Evolutionary conservation across 2,113 vertebrate species (phyloP).

Genomic region (Argyrosomus japonicus): DNA sequence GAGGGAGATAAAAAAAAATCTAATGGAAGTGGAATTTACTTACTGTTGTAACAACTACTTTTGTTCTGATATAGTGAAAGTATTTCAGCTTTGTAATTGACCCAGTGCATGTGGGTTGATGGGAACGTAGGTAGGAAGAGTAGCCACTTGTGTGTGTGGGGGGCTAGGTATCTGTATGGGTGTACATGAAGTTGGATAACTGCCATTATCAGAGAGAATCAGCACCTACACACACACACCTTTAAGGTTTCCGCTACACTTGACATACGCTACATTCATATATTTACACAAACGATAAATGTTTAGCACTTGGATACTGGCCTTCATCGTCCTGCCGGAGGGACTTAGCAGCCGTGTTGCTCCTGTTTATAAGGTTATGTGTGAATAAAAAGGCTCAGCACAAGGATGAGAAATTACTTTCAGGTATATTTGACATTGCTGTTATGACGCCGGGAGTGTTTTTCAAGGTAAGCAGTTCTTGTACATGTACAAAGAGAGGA

Average conservation of each 20-base stretch:
- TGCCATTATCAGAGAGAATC: conserved; percentile 35
- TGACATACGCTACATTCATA: conserved; percentile 2
- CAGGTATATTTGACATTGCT: conserved; percentile 30
- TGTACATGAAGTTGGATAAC: conserved; percentile 21
- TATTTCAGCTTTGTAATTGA: conserved; percentile 10
- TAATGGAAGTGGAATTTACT: background rate
- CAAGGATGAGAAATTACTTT: conserved; percentile 24
- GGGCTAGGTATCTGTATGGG: background rate
- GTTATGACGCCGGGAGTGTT: background rate
- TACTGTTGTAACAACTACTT: background rate
- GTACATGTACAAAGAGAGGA: background rate
- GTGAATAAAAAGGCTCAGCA: background rate
- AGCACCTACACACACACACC: conserved; percentile 38
- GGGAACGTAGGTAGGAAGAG: background rate
- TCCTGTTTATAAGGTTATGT: background rate
- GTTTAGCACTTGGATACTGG: conserved; percentile 45
- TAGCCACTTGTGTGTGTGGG: conserved; percentile 6
- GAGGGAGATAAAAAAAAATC: background rate
- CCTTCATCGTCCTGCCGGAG: conserved; percentile 11
- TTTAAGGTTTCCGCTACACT: conserved; percentile 28
- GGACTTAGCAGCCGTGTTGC: conserved; percentile 21
- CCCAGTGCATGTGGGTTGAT: background rate
- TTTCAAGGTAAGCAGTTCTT: background rate
- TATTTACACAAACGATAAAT: conserved; percentile 47
- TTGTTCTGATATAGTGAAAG: conserved; percentile 13